Conservation (phyloP, 2,888 invertebrate genomes). For the Sinelater perroti region DNA sequence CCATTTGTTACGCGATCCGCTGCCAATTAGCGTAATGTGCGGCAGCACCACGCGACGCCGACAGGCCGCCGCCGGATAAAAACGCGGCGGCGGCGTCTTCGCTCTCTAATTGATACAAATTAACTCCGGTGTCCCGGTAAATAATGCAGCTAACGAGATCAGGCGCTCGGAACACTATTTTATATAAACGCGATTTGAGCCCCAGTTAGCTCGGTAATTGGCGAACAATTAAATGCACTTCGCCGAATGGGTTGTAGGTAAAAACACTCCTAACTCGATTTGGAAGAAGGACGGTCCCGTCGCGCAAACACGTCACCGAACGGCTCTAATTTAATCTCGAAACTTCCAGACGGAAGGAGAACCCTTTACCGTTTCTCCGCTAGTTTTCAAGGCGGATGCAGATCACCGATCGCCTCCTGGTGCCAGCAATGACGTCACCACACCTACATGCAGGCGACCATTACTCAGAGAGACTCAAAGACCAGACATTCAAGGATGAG, state of each 20-base stretch:
- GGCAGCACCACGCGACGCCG: slow-evolving; percentile 28
- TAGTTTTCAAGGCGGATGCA: too few species aligned
- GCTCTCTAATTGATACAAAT: slow-evolving; percentile 58
- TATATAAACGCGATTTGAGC: slow-evolving; percentile 50
- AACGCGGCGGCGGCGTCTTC: slow-evolving; percentile 37
- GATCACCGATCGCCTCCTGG: too few species aligned
- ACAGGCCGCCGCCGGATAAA: slow-evolving; percentile 17
- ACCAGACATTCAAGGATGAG: too few species aligned
- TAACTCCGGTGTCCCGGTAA: slow-evolving; percentile 56
- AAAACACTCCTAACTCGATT: slow-evolving; percentile 48
- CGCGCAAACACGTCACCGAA: slow-evolving; percentile 26
- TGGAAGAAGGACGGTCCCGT: slow-evolving; percentile 23
- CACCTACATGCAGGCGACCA: too few species aligned
- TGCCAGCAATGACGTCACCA: too few species aligned
- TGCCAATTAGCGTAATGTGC: slow-evolving; percentile 41
- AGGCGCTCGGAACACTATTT: slow-evolving; percentile 49
- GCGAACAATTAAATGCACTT: slow-evolving; percentile 55
- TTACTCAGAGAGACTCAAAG: too few species aligned
- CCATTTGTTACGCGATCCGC: slow-evolving; percentile 37
- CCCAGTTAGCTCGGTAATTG: slow-evolving; percentile 52
- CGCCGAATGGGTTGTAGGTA: slow-evolving; percentile 50
- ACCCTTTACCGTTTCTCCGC: background rate
- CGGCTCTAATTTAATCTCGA: slow-evolving; percentile 18
- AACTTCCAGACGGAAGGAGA: background rate
- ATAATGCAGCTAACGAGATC: slow-evolving; percentile 58